phyloP scores from a whole-genome alignment of 2,113 vertebrate species.

The Micronisus gabar region DNA sequence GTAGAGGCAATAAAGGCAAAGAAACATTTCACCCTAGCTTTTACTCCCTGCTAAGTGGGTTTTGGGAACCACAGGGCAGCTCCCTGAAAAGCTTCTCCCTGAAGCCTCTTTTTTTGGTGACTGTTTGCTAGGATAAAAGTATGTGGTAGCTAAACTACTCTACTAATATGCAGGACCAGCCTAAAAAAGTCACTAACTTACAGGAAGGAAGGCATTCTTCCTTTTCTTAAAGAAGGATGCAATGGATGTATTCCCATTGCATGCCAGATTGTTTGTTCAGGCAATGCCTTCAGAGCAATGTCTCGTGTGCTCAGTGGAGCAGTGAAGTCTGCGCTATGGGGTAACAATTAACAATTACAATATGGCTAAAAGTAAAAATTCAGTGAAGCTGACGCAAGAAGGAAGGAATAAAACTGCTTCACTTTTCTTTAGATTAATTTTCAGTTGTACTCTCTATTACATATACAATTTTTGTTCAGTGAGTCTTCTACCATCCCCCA shows the following conservation, averaged over 20 bases:
- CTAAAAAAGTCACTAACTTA: background rate
- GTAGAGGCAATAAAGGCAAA: background rate
- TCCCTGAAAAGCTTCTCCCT: background rate
- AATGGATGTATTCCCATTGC: background rate
- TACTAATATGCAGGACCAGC: background rate
- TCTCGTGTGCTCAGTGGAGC: background rate
- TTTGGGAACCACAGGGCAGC: background rate
- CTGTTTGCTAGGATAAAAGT: background rate
- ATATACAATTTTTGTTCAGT: background rate
- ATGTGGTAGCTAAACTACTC: background rate
- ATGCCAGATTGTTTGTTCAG: background rate
- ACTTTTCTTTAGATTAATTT: background rate
- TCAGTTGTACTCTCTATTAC: background rate
- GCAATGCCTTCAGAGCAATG: background rate
- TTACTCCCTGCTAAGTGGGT: background rate
- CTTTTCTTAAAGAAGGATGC: background rate
- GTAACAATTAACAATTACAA: background rate
- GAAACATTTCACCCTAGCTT: background rate
- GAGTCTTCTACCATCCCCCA: background rate
- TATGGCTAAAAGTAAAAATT: background rate
- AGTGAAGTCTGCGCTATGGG: background rate
- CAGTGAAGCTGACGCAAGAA: background rate
- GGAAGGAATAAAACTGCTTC: background rate
- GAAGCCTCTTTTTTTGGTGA: background rate
- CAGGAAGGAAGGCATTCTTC: background rate